A percentile compares a stretch with the other conserved stretches of the same genome.
These are phyloP conservation scores for Hypselothyrea guttata DNA, from an alignment of 2,888 invertebrate species.

Conservation along the genomic window DNA sequence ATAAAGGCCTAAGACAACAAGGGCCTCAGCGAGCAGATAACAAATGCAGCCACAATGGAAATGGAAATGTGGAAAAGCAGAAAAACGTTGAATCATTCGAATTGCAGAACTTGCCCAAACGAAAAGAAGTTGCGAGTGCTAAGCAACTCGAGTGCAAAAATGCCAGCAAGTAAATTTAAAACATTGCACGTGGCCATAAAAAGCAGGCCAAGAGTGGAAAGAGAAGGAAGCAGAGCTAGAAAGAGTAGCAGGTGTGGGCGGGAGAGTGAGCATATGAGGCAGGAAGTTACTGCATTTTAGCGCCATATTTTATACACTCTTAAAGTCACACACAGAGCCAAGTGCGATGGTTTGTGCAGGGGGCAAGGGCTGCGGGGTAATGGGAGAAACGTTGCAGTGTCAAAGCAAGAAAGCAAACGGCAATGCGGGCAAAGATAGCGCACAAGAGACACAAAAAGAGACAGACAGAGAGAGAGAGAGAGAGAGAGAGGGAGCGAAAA, in stretches of 20 bases:
- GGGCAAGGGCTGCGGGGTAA: slow-evolving; percentile 1
- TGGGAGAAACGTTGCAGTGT: slow-evolving; percentile 54
- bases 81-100: slow-evolving; percentile 23
- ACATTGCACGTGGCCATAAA: slow-evolving; percentile 72
- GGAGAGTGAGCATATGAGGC: not conserved
- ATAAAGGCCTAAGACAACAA: slow-evolving; percentile 42
- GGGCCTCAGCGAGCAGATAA: slow-evolving; percentile 28
- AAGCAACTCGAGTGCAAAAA: slow-evolving; percentile 65
- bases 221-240: not conserved
- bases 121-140: slow-evolving; percentile 35
- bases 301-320: slow-evolving; percentile 76
- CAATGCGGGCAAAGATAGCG: slow-evolving; percentile 67
- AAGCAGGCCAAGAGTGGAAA: slow-evolving; percentile 48
- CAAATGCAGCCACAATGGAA: slow-evolving; percentile 24
- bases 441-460: slow-evolving; percentile 10
- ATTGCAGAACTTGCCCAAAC: not conserved
- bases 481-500: not conserved
- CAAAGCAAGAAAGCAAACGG: slow-evolving; percentile 60
- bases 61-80: not conserved
- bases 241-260: not conserved
- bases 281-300: slow-evolving; percentile 66
- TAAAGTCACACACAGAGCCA: slow-evolving; percentile 71
- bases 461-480: not conserved
- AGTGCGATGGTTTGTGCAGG: slow-evolving; percentile 10
- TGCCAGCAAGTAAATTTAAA: slow-evolving; percentile 68